Base-by-base conservation (phyloP, 2,113 vertebrate genomes). In the Panurus biarmicus region DNA sequence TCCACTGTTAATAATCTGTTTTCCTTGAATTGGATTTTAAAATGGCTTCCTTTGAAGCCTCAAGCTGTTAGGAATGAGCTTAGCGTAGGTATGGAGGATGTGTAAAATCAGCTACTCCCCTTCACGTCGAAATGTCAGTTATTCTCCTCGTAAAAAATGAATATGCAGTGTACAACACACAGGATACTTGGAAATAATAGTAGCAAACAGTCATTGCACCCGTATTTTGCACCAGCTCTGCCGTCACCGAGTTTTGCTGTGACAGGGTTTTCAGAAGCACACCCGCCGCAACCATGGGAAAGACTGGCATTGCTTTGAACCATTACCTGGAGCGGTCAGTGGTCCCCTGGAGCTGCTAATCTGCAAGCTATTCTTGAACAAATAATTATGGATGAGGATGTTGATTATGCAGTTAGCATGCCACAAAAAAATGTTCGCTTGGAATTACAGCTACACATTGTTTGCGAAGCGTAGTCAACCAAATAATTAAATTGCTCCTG, bases 1-100 rank as follows among this genome's bases (percentile, higher is more conserved):
- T 65, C 28, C 11, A 1, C 26, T 71, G 73, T 64, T 74, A 89
- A 80, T 90, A 90, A 90, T 90, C 86, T 62, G 13, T 80, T 94
- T 90, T 81, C 45, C 57, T 57, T 57, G 89, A 90, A 93, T 7
- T 92, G 89, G 80, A 84, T 92, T 96, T 86, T 95, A 96, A 96
- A 78, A 96, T 96, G 95, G 94, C 95, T 94, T 95, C 96, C 96
- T 94, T 84, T 51, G 92, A 94, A 96, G 48, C 80, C 57, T 64
- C 79, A 77, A 60, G 83, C 88, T 90, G 79, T 64, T 45, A 73
- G 61, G 48, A 86, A 92, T 26, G 65, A 93, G 88, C 83, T 95
- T 86, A 93, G 47, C 2, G 1, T 81, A 64, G 65, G 14, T 73
- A 84, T 57, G 56, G 92, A 92, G 88, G 36, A 44, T 51, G 69